phyloP scores from a whole-genome alignment of 2,797 vertebrate genomes.

The Setipinna tenuifilis region DNA sequence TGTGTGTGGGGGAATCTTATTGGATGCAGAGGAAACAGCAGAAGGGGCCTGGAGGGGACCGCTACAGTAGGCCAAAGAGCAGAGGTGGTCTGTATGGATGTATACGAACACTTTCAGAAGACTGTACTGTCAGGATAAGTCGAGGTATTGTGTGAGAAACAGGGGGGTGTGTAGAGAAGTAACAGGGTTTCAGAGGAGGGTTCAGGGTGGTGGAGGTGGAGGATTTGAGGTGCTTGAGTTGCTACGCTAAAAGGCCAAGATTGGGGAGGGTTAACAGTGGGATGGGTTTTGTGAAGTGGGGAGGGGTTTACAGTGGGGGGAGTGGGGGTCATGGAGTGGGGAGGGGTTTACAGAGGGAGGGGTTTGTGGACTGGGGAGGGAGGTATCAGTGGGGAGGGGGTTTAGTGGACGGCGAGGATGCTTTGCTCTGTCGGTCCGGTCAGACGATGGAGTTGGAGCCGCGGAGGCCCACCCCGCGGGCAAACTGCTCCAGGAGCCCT shows the following conservation, averaged over 20 bases:
- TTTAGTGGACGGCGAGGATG: not conserved
- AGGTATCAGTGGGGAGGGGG: not conserved
- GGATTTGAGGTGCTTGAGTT: slow-evolving; percentile 3
- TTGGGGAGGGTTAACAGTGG: not conserved
- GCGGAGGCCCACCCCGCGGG: slow-evolving; percentile 90
- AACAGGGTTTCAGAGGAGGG: not conserved
- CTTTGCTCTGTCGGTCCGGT: slow-evolving; percentile 53
- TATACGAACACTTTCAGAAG: not conserved
- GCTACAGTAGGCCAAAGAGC: not conserved
- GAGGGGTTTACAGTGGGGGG: not conserved
- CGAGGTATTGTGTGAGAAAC: too few relatives aligned
- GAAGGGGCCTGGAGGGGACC: not conserved
- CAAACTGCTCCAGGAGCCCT: slow-evolving; percentile 95
- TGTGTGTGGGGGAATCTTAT: not conserved
- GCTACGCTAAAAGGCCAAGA: not conserved
- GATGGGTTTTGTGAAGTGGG: not conserved
- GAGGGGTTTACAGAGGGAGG: not conserved
- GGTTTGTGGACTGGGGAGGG: not conserved
- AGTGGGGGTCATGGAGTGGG: not conserved
- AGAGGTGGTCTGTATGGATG: not conserved
- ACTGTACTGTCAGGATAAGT: not conserved
- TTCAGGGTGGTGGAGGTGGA: not conserved
- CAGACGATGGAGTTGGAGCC: slow-evolving; percentile 85
- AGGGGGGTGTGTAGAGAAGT: too few relatives aligned
- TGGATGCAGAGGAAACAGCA: not conserved